Conservation (phyloP, 2,888 invertebrate species). For the Nipponacmea schrenckii region DNA sequence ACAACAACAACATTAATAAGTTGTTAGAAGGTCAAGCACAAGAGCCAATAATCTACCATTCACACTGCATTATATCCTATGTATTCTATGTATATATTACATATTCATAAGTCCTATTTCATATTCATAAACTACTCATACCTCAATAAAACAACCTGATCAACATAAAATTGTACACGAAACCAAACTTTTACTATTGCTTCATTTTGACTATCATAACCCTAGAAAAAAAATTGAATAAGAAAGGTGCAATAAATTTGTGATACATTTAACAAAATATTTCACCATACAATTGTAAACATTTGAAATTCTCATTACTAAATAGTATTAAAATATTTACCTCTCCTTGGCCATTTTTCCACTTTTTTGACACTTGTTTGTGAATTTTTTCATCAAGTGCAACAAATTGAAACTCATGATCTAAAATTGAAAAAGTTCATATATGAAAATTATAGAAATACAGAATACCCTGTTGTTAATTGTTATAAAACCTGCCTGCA, state of each 20-base stretch:
- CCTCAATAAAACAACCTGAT: slow-evolving; percentile 88
- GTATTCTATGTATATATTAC: too few species aligned
- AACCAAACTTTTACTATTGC: slow-evolving; percentile 89
- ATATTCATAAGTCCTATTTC: too few species aligned
- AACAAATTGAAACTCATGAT: slow-evolving; percentile 95
- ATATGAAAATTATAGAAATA: not conserved
- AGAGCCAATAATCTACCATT: too few species aligned
- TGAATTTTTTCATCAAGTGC: slow-evolving; percentile 94
- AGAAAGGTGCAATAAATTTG: not conserved
- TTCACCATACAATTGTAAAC: too few species aligned
- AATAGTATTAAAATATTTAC: slow-evolving; percentile 33
- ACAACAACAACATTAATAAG: too few species aligned
- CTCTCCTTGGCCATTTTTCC: slow-evolving; percentile 81
- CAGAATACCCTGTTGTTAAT: not conserved
- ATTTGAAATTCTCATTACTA: not conserved
- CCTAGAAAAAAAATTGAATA: slow-evolving; percentile 41
- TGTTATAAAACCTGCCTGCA: not conserved
- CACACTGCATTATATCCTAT: too few species aligned
- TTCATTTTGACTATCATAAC: slow-evolving; percentile 77
- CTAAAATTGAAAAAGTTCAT: slow-evolving; percentile 75
- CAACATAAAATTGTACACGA: slow-evolving; percentile 92
- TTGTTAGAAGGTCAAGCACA: too few species aligned
- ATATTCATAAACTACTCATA: slow-evolving; percentile 53
- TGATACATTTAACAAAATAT: too few species aligned
- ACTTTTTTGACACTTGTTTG: slow-evolving; percentile 95